A percentile compares a stretch with the other conserved stretches of the same genome.
Evolutionary conservation across 1,140 invertebrate genomes (phyloP).

Genomic region (Acarapis woodi): DNA sequence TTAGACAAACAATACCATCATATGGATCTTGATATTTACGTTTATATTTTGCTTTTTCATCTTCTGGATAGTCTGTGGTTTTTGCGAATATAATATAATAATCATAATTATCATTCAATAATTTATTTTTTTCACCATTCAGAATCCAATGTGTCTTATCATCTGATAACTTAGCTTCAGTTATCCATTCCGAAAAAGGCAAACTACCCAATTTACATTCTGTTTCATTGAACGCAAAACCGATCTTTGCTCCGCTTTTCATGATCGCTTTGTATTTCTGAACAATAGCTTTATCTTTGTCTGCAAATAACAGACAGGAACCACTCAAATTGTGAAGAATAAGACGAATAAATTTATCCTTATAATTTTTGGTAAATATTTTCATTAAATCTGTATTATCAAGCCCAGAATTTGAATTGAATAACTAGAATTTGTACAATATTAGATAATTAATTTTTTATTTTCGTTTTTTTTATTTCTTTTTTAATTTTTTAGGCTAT

Average conservation of each 20-base stretch:
- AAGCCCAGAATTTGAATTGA: neutral
- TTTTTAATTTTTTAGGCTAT: neutral
- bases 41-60: neutral
- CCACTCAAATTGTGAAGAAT: conserved; percentile 7
- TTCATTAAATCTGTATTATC: neutral
- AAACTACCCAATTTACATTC: neutral
- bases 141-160: conserved; percentile 7
- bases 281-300: conserved; percentile 5
- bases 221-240: conserved; percentile 6
- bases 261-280: neutral
- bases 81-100: conserved; percentile 9
- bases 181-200: conserved; percentile 5
- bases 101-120: conserved; percentile 7
- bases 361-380: neutral
- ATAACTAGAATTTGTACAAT: too few relatives aligned
- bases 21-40: neutral
- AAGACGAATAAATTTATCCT: conserved; percentile 3
- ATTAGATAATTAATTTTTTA: neutral
- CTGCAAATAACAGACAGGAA: conserved; percentile 1
- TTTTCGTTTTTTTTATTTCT: neutral
- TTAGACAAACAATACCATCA: conserved; percentile 4
- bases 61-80: conserved; percentile 4
- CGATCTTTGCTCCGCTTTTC: conserved; percentile 4
- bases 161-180: conserved; percentile 2
- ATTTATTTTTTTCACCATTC: conserved; percentile 5